Conservation (phyloP, 2,797 vertebrate species). For the Manis pentadactyla region DNA sequence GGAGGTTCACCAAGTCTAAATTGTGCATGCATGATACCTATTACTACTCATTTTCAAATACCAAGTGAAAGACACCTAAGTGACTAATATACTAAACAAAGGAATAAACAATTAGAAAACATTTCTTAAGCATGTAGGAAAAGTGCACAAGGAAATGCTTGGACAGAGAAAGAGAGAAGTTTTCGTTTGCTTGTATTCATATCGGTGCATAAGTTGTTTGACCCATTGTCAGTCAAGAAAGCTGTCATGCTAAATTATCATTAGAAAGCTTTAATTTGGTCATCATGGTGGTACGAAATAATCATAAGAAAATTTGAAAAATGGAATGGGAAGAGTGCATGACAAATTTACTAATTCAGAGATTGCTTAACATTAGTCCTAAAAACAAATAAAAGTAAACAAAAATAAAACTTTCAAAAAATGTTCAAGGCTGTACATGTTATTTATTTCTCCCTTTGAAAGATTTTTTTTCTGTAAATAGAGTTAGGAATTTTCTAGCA, state of each 20-base stretch:
- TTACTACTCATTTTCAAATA: not conserved
- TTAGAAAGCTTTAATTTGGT: not conserved
- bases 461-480: not conserved
- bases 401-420: not conserved
- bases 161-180: not conserved
- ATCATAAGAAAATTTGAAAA: not conserved
- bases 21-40: not conserved
- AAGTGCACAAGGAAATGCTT: not conserved
- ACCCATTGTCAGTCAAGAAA: not conserved
- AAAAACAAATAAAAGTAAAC: not conserved
- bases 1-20: not conserved
- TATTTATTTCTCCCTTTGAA: not conserved
- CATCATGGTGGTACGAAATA: not conserved
- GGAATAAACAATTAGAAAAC: not conserved
- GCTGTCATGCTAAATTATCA: not conserved
- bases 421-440: not conserved
- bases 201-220: rapidly evolving
- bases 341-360: not conserved
- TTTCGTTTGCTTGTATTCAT: not conserved
- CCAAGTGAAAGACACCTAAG: not conserved
- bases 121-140: not conserved
- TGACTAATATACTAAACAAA: not conserved
- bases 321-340: not conserved
- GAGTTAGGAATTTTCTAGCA: not conserved
- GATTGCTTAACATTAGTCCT: not conserved